Percentiles rank a stretch among this genome's conserved stretches.
phyloP scores from a whole-genome alignment of 2,113 vertebrate species.

The Myotis lucifugus region DNA sequence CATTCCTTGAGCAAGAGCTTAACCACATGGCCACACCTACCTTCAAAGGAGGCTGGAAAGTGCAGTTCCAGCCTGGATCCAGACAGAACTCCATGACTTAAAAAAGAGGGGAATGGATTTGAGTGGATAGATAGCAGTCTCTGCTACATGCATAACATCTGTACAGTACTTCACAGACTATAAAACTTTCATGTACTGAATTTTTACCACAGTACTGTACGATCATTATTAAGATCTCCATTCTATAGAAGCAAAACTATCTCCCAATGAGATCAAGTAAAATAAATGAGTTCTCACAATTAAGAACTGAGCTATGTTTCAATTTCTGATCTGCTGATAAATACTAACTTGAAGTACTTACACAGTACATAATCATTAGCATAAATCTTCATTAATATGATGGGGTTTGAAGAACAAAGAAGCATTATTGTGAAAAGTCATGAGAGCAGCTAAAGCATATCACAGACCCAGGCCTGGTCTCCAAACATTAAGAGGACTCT shows the following conservation, averaged over 20 bases:
- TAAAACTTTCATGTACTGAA: not conserved
- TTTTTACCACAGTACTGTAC: not conserved
- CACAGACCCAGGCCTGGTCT: not conserved
- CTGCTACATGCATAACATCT: not conserved
- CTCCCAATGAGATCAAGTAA: not conserved
- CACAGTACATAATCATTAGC: slow-evolving; percentile 43
- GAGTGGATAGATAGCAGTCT: not conserved
- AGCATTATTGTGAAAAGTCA: not conserved
- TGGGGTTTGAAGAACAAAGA: slow-evolving; percentile 29
- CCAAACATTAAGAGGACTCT: not conserved
- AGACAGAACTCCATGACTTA: not conserved
- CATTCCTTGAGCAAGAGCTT: not conserved
- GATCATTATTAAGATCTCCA: not conserved
- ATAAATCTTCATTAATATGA: slow-evolving; percentile 45
- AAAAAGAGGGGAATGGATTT: not conserved
- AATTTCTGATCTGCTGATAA: slow-evolving; percentile 25
- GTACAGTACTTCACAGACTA: not conserved
- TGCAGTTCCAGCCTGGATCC: not conserved
- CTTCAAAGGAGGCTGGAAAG: not conserved
- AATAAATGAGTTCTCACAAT: not conserved
- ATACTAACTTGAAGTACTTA: slow-evolving; percentile 41
- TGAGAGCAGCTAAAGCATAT: not conserved
- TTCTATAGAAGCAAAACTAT: not conserved
- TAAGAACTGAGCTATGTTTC: slow-evolving; percentile 6
- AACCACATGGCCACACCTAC: not conserved